phyloP scores from a whole-genome alignment of 2,888 invertebrate species.

The Noctua pronuba region DNA sequence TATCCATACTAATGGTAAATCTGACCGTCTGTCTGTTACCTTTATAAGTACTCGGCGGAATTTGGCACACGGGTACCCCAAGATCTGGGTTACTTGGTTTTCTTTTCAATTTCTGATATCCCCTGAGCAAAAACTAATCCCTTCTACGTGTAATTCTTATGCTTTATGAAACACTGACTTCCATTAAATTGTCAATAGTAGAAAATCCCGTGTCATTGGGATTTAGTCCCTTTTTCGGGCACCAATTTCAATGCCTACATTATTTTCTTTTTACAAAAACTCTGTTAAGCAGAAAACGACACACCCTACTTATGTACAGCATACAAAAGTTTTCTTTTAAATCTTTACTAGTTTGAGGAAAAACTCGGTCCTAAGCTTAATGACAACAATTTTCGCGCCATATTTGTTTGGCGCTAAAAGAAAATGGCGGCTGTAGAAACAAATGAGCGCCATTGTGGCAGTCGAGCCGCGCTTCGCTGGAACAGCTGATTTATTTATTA shows the following conservation, averaged over 20 bases:
- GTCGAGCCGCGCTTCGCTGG: constrained; percentile 41
- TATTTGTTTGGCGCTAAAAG: constrained; percentile 62
- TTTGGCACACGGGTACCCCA: not conserved
- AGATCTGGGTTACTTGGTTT: not conserved
- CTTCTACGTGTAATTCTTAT: not conserved
- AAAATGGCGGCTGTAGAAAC: constrained; percentile 58
- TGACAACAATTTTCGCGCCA: constrained; percentile 59
- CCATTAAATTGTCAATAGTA: not conserved
- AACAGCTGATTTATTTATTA: constrained; percentile 63
- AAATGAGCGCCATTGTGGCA: constrained; percentile 61
- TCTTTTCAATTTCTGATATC: not conserved
- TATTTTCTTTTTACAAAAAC: not conserved
- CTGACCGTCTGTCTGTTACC: not conserved
- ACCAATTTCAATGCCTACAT: not conserved
- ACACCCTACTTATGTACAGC: not conserved
- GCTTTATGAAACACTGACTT: not conserved
- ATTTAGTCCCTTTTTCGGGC: not conserved
- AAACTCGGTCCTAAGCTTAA: constrained; percentile 46
- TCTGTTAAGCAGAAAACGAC: not conserved
- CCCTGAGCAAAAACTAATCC: not conserved
- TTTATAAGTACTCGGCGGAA: not conserved
- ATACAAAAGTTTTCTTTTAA: constrained; percentile 23
- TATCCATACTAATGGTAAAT: not conserved
- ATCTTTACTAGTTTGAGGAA: constrained; percentile 26
- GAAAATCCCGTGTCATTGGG: not conserved